Evolutionary conservation across 2,113 vertebrate genomes (phyloP), one percentile per base, ranked within the genome.

Genomic region (Cheirogaleus medius): DNA sequence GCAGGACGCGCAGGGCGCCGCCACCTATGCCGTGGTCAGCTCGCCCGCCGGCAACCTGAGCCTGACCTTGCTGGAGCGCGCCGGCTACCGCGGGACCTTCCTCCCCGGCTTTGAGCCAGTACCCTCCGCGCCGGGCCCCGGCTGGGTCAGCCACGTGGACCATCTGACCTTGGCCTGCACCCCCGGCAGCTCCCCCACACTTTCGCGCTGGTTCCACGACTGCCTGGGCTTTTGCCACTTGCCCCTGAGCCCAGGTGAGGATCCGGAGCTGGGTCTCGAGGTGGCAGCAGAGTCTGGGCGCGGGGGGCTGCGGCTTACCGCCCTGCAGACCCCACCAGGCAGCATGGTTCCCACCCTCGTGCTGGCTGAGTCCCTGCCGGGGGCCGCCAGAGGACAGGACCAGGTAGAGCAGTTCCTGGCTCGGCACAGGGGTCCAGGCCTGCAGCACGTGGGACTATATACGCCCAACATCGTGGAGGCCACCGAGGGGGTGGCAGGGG

Each of bases 391-490:
- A 17, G 97, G 98, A 6, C 94, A 88, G 20, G 99, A 99, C 98
- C 99, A 99, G 98, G 98, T 99, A 0, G 99, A 99, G 95, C 99
- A 98, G 7, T 99, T 99, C 96, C 96, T 99, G 93, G 97, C 98
- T 93, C 98, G 99, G 95, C 99, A 99, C 3, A 27, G 94, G 1
- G 99, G 99, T 1, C 98, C 99, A 0, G 99, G 99, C 2, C 99
- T 99, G 97, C 99, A 99, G 98, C 99, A 99, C 1, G 98, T 99
- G 0, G 99, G 98, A 0, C 98, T 99, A 64, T 98, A 98, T 98
- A 99, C 99, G 0, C 89, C 98, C 0, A 96, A 99, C 93, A 99
- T 99, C 0, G 1, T 99, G 20, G 88, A 98, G 23, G 98, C 99
- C 0, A 98, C 99, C 12, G 90, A 98, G 17, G 71, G 95, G 7